These are phyloP conservation scores for Horisme vitalbata DNA, from an alignment of 2,888 invertebrate species.

Conservation along the genomic window DNA sequence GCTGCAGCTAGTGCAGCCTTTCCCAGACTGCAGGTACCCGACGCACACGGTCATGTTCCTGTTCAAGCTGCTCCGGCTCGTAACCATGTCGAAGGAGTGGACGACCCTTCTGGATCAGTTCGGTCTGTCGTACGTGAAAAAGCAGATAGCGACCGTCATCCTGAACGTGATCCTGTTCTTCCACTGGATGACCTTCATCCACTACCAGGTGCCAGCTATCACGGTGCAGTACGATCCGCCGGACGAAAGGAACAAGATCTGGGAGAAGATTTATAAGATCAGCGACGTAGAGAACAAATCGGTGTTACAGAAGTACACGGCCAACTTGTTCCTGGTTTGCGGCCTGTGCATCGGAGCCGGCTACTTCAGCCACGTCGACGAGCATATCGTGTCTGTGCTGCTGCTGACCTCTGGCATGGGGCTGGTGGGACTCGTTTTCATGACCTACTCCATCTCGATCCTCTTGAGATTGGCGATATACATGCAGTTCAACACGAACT, in stretches of 20 bases:
- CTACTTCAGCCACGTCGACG: conserved; percentile 40
- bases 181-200: conserved; percentile 60
- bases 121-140: conserved; percentile 44
- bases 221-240: conserved; percentile 40
- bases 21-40: conserved; percentile 44
- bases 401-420: conserved; percentile 44
- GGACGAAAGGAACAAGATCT: conserved; percentile 28
- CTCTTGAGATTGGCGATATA: conserved; percentile 52
- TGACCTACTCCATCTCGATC: conserved; percentile 46
- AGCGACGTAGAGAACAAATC: conserved; percentile 13
- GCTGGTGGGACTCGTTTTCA: conserved; percentile 48
- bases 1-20: conserved; percentile 48
- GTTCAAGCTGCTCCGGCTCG: conserved; percentile 50
- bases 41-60: conserved; percentile 51
- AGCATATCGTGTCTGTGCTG: conserved; percentile 44
- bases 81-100: conserved; percentile 41
- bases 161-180: conserved; percentile 47
- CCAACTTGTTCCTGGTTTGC: conserved; percentile 49
- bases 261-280: conserved; percentile 43
- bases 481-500: conserved; percentile 42
- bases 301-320: conserved; percentile 48
- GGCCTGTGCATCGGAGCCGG: conserved; percentile 54
- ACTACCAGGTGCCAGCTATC: conserved; percentile 57
- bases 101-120: conserved; percentile 46
- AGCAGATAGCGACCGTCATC: conserved; percentile 36